Evolutionary conservation across 2,888 invertebrate genomes (phyloP).

Genomic region (Scaptomyza parva): DNA sequence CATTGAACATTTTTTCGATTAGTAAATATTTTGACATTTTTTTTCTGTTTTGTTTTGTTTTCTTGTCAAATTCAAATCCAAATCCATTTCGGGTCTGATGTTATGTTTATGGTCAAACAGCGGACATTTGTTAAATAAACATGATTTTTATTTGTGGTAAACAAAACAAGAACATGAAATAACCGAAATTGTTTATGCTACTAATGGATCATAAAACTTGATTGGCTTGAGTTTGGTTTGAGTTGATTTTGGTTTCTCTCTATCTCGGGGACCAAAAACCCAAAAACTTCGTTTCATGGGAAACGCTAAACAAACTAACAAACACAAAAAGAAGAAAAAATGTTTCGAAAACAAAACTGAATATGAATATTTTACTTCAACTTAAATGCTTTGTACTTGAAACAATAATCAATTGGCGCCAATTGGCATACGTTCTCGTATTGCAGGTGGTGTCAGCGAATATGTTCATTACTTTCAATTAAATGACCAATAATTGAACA

Average conservation of each 20-base stretch:
- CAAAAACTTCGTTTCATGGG: slow-evolving; percentile 7
- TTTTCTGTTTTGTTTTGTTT: neutral
- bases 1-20: slow-evolving; percentile 4
- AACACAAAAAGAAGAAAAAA: neutral
- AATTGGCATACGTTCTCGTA: neutral
- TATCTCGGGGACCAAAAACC: slow-evolving; percentile 1
- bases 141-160: slow-evolving; percentile 24
- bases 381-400: neutral
- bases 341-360: neutral
- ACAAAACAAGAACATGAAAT: slow-evolving; percentile 27
- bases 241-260: slow-evolving; percentile 14
- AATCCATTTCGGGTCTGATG: neutral
- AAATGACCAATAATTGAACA: slow-evolving; percentile 73
- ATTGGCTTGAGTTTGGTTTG: slow-evolving; percentile 39
- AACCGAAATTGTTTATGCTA: slow-evolving; percentile 40
- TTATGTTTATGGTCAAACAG: neutral
- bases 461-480: slow-evolving; percentile 76
- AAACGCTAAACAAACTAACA: slow-evolving; percentile 21
- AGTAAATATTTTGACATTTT: neutral
- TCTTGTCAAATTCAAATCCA: too few species aligned
- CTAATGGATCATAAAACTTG: slow-evolving; percentile 52
- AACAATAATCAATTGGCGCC: slow-evolving; percentile 15
- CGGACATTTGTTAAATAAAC: slow-evolving; percentile 19
- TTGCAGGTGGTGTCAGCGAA: slow-evolving; percentile 7
- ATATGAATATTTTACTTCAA: neutral